phyloP scores from a whole-genome alignment of 2,888 invertebrate genomes.

The Thelaira solivaga region DNA sequence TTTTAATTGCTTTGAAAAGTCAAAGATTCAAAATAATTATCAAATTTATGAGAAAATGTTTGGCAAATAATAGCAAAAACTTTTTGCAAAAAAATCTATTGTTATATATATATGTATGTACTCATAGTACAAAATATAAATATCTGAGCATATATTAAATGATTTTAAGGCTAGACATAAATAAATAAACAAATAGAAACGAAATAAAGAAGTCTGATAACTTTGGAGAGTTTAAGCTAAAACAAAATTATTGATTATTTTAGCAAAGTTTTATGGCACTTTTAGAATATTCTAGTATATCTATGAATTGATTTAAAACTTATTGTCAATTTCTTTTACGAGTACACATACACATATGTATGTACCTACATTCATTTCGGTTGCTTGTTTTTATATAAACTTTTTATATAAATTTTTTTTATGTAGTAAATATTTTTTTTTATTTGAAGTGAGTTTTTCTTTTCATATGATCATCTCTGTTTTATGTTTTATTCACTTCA shows the following conservation, averaged over 20 bases:
- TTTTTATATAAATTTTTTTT: neutral
- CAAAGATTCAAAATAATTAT: conserved; percentile 54
- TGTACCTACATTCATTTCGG: too few species aligned
- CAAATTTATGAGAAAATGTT: conserved; percentile 35
- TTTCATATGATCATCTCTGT: neutral
- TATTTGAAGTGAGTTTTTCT: neutral
- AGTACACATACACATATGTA: too few species aligned
- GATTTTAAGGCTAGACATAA: neutral
- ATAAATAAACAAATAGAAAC: neutral
- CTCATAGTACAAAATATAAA: too few species aligned
- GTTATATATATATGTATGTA: too few species aligned
- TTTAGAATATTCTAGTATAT: neutral
- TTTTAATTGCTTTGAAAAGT: conserved; percentile 54
- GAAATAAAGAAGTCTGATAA: neutral
- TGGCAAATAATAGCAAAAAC: conserved; percentile 12
- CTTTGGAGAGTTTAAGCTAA: neutral
- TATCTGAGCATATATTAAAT: neutral
- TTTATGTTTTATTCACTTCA: conserved; percentile 41
- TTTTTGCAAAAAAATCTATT: neutral
- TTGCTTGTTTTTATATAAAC: too few species aligned
- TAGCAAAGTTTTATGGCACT: neutral
- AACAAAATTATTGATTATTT: neutral
- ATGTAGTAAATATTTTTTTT: neutral
- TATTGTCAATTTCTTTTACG: too few species aligned
- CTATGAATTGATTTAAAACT: too few species aligned